Percentiles rank a stretch among this genome's conserved stretches.
Evolutionary conservation across 2,113 vertebrate genomes (phyloP).

Genomic region (Conger conger): DNA sequence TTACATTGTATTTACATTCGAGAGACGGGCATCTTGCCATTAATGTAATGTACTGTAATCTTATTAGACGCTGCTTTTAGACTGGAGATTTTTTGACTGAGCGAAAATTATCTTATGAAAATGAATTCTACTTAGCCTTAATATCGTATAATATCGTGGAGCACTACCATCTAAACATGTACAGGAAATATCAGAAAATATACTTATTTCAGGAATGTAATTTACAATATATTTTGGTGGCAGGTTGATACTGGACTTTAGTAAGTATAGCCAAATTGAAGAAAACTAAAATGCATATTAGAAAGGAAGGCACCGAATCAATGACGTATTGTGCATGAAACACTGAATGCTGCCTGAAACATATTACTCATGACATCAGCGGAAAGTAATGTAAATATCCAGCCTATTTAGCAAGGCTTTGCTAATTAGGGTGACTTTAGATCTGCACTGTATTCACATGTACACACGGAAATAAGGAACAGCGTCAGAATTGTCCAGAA

Average conservation of each 20-base stretch:
- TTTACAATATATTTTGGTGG: not conserved
- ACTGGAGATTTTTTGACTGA: not conserved
- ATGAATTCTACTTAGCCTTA: not conserved
- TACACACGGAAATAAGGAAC: too few species aligned
- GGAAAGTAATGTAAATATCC: not conserved
- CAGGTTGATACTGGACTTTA: too few species aligned
- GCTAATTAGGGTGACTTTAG: not conserved
- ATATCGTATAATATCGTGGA: not conserved
- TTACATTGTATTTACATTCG: not conserved
- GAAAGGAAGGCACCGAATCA: not conserved
- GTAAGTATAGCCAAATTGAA: too few species aligned
- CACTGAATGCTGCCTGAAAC: not conserved
- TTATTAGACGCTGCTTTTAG: not conserved
- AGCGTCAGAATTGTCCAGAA: too few species aligned
- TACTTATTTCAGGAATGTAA: not conserved
- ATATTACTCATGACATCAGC: not conserved
- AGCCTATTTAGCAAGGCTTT: not conserved
- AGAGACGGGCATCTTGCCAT: too few species aligned
- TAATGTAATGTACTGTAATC: too few species aligned
- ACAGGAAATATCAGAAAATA: not conserved
- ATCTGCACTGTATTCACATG: too few species aligned
- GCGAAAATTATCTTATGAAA: not conserved
- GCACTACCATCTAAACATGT: not conserved
- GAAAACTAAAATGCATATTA: not conserved
- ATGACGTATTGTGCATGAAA: not conserved